Percentiles rank a stretch among this genome's conserved stretches.
Evolutionary conservation across 2,888 invertebrate genomes (phyloP).

Genomic region (Deilephila porcellus): DNA sequence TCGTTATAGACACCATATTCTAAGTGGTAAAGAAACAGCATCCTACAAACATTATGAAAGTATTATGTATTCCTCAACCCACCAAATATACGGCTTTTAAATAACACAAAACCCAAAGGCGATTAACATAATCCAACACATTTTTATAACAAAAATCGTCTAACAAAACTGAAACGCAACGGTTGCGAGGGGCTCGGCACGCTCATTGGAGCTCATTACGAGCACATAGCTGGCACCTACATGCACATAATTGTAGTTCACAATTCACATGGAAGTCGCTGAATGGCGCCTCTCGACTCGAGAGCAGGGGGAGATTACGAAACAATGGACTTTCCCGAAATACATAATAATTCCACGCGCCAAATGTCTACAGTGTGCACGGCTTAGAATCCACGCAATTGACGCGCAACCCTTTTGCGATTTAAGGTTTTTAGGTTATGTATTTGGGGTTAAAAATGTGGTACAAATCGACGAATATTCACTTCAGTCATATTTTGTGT

Average conservation of each 20-base stretch:
- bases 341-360: constrained; percentile 82
- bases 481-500: no score
- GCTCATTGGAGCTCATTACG: constrained; percentile 59
- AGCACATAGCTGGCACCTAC: constrained; percentile 70
- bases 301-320: constrained; percentile 79
- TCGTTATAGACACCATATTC: no score
- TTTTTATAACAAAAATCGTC: constrained; percentile 12
- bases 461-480: not conserved
- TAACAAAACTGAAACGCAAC: constrained; percentile 6
- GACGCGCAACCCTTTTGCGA: constrained; percentile 13
- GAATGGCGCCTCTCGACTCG: constrained; percentile 68
- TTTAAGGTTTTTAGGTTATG: not conserved
- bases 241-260: constrained; percentile 61
- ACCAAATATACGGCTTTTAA: no score
- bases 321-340: constrained; percentile 83
- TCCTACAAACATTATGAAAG: no score
- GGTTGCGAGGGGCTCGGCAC: constrained; percentile 17
- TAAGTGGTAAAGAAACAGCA: no score
- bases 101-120: not conserved
- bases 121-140: constrained; percentile 23
- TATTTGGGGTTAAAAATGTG: not conserved
- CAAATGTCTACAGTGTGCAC: constrained; percentile 73
- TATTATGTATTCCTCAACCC: no score
- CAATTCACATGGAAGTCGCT: constrained; percentile 64
- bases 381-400: constrained; percentile 65